phyloP scores from a whole-genome alignment of 2,888 invertebrate species.

The Antitype chi region DNA sequence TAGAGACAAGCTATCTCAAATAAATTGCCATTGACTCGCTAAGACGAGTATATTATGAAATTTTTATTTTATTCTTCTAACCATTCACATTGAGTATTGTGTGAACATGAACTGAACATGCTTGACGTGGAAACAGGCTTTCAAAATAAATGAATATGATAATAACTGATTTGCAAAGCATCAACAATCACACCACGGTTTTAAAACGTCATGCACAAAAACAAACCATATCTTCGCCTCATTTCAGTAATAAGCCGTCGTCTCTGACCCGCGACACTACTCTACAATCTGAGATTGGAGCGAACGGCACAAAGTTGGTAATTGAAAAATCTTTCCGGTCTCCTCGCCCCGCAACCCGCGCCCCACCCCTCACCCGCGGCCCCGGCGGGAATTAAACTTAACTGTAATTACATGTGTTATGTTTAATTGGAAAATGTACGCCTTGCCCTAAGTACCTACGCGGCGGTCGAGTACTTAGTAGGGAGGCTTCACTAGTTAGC shows the following conservation, averaged over 20 bases:
- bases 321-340: slow-evolving; percentile 88
- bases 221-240: not conserved
- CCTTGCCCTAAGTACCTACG: slow-evolving; percentile 25
- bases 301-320: slow-evolving; percentile 87
- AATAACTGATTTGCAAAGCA: not conserved
- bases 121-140: not conserved
- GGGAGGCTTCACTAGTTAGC: not conserved
- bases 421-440: slow-evolving; percentile 65
- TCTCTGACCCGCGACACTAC: slow-evolving; percentile 62
- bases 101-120: not conserved
- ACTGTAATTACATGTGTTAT: slow-evolving; percentile 73
- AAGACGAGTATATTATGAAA: not conserved
- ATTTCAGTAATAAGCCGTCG: not conserved
- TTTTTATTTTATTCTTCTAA: not conserved
- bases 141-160: not conserved
- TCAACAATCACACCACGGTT: not conserved
- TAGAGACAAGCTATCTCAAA: not conserved
- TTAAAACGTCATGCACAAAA: not conserved
- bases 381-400: slow-evolving; percentile 71
- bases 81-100: not conserved
- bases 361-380: slow-evolving; percentile 39
- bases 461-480: not conserved
- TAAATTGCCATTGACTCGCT: not conserved
- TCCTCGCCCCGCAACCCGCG: slow-evolving; percentile 50
- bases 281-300: slow-evolving; percentile 85